Conservation (phyloP, 2,888 invertebrate genomes). For the Kuschelorhynchus macadamiae region DNA sequence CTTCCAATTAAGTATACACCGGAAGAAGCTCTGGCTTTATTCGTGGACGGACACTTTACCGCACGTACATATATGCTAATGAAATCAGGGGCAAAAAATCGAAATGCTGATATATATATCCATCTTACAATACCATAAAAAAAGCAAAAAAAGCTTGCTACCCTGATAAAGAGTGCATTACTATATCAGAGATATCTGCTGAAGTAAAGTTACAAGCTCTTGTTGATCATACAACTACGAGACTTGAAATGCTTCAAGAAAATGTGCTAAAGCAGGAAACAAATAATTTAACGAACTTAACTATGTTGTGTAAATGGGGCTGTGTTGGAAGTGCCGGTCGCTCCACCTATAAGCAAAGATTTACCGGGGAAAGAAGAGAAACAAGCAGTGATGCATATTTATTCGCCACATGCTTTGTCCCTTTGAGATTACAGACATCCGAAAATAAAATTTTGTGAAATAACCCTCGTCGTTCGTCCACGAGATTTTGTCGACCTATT, state of each 20-base stretch:
- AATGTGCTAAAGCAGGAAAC: slow-evolving; percentile 1
- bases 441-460: slow-evolving; percentile 3
- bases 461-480: slow-evolving; percentile 13
- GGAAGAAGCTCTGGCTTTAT: slow-evolving; percentile 30
- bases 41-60: slow-evolving; percentile 19
- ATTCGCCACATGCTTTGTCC: slow-evolving; percentile 4
- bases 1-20: slow-evolving; percentile 15
- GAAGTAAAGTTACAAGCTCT: not conserved
- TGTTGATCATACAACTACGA: not conserved
- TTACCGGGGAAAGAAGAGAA: not conserved
- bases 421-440: not conserved
- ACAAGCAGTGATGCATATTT: not conserved
- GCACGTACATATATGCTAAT: slow-evolving; percentile 19
- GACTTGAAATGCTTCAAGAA: slow-evolving; percentile 2
- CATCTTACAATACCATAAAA: not conserved
- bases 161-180: slow-evolving; percentile 6
- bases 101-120: too few relatives aligned
- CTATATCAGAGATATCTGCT: not conserved
- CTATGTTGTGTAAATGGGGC: not conserved
- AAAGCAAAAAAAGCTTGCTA: slow-evolving; percentile 25
- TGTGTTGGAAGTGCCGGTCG: too few relatives aligned
- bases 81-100: slow-evolving; percentile 9
- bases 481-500: slow-evolving; percentile 22
- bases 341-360: not conserved
- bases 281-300: not conserved